These are phyloP conservation scores for Carabus problematicus DNA, from an alignment of 2,888 invertebrate species.

Conservation along the genomic window DNA sequence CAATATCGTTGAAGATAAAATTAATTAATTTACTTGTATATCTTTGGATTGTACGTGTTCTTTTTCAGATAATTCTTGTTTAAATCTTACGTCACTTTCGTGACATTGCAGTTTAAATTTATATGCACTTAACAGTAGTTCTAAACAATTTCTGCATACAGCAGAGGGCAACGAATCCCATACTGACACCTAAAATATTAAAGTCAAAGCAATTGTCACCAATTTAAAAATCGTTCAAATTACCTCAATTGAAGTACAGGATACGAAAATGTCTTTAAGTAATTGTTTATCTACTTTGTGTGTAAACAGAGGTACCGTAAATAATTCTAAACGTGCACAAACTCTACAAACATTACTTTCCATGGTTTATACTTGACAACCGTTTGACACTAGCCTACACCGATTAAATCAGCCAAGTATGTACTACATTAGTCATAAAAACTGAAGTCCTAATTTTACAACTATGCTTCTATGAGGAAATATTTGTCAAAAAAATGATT, in stretches of 20 bases:
- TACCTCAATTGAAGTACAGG: conserved; percentile 27
- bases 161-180: conserved; percentile 20
- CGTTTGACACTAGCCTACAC: too few relatives aligned
- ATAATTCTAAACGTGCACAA: conserved; percentile 5
- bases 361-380: too few relatives aligned
- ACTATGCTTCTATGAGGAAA: too few relatives aligned
- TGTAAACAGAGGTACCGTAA: conserved; percentile 17
- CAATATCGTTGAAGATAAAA: not conserved
- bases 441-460: too few relatives aligned
- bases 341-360: conserved; percentile 15
- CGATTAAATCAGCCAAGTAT: too few relatives aligned
- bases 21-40: not conserved
- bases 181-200: conserved; percentile 20
- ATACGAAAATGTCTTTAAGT: conserved; percentile 21
- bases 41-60: not conserved
- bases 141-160: conserved; percentile 29
- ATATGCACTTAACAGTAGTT: conserved; percentile 17
- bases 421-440: too few relatives aligned
- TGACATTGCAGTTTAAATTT: conserved; percentile 28
- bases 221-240: conserved; percentile 1
- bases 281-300: conserved; percentile 19
- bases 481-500: too few relatives aligned
- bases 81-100: conserved; percentile 16
- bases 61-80: conserved; percentile 4
- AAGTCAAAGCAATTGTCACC: not conserved